These are phyloP conservation scores for Anas bernieri DNA, from an alignment of 2,797 vertebrate genomes.

Conservation along the genomic window DNA sequence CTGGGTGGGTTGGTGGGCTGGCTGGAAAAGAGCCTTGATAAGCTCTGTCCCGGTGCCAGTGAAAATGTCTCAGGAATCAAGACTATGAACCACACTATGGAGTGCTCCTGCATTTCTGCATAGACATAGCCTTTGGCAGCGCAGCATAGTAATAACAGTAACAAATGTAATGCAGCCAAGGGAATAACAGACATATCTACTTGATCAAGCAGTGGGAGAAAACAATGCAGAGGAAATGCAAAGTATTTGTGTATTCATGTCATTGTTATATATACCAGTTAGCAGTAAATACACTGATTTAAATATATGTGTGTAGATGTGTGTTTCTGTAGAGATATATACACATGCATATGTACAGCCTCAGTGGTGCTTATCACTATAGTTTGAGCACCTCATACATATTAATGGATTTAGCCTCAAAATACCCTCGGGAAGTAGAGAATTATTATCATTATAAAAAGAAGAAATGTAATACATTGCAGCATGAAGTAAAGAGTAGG, in stretches of 20 bases:
- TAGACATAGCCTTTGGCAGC: background rate
- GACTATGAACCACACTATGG: rapidly evolving
- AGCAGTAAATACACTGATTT: background rate
- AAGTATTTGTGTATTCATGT: background rate
- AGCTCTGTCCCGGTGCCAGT: background rate
- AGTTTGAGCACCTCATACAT: background rate
- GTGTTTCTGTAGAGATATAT: background rate
- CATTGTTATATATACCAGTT: background rate
- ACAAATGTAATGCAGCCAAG: background rate
- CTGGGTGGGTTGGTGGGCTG: rapidly evolving
- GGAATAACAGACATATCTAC: background rate
- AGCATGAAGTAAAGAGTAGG: background rate
- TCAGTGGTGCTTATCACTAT: background rate
- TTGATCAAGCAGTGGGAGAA: background rate
- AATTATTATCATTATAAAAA: background rate
- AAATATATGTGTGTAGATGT: background rate
- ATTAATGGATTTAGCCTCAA: slow-evolving; percentile 12
- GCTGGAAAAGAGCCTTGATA: background rate
- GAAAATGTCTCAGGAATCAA: background rate
- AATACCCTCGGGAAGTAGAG: background rate
- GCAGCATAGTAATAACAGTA: background rate
- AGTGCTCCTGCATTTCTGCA: background rate
- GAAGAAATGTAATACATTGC: background rate
- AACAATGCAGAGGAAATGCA: background rate
- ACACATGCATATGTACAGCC: background rate